Evolutionary conservation across 2,797 vertebrate species (phyloP).

Genomic region (Phrynocephalus forsythii): DNA sequence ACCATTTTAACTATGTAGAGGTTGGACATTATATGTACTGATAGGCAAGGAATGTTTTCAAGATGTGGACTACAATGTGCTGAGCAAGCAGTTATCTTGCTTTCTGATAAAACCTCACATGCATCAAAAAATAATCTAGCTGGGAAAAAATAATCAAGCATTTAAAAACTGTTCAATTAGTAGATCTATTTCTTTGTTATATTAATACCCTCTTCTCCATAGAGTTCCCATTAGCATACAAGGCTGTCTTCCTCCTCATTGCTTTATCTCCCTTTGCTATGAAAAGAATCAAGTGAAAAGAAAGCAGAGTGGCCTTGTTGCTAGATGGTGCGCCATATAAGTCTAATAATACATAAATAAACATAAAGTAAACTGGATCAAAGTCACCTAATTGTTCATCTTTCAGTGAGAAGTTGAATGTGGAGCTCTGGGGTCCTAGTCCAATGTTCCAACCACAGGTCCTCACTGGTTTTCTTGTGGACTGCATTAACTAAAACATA

Average conservation of each 20-base stretch:
- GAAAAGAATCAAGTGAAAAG: background rate
- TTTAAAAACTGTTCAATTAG: constrained; percentile 7
- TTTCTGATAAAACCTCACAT: constrained; percentile 8
- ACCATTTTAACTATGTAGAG: background rate
- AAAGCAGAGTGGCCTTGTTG: too few relatives aligned
- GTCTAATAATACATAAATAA: too few relatives aligned
- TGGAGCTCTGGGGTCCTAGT: background rate
- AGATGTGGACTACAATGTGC: constrained; percentile 10
- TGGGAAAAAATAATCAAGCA: constrained; percentile 20
- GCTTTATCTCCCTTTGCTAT: too few relatives aligned
- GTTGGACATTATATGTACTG: background rate
- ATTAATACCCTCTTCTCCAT: background rate
- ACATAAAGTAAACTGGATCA: background rate
- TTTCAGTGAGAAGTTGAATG: background rate
- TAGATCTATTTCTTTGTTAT: background rate
- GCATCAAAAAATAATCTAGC: constrained; percentile 16
- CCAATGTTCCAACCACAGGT: background rate
- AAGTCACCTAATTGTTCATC: background rate
- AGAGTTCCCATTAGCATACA: background rate
- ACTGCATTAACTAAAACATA: constrained; percentile 16
- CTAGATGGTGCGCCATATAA: too few relatives aligned
- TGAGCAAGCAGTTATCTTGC: background rate
- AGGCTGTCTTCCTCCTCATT: too few relatives aligned
- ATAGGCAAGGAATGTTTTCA: background rate
- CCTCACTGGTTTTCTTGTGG: background rate